Base-by-base conservation (phyloP, 2,113 vertebrate species). In the Anoura caudifer region DNA sequence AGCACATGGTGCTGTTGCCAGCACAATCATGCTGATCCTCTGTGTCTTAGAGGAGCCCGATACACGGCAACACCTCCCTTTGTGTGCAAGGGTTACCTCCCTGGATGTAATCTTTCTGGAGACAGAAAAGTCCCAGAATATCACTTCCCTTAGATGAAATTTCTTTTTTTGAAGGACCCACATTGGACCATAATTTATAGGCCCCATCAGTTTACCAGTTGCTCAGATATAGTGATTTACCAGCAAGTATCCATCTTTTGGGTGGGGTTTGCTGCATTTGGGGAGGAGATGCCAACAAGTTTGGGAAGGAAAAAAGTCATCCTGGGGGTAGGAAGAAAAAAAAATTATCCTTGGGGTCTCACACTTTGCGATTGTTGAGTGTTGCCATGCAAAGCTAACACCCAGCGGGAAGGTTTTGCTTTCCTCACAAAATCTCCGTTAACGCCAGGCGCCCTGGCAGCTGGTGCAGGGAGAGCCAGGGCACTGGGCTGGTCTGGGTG, bases 381-480 rank as follows among this genome's bases (percentile, higher is more conserved):
- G 97, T 98, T 98, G 93, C 97, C 97, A 63, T 90, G 97, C 94
- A 96, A 97, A 97, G 95, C 95, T 98, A 97, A 97, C 67, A 72
- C 97, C 54, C 98, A 98, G 98, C 14, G 0, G 98, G 98, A 97
- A 96, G 52, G 90, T 94, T 96, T 43, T 97, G 97, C 98, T 98
- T 96, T 98, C 96, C 97, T 97, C 95, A 96, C 93, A 97, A 96
- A 97, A 98, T 98, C 98, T 98, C 97, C 11, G 85, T 91, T 95
- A 96, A 70, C 94, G 56, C 90, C 59, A 87, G 94, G 96, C 75
- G 0, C 83, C 86, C 80, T 28, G 90, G 98, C 98, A 98, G 98
- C 98, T 98, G 97, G 95, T 92, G 3, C 67, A 9, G 92, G 28
- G 95, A 96, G 97, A 93, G 96, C 82, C 38, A 15, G 96, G 96